Evolutionary conservation across 2,797 vertebrate genomes (phyloP).

Genomic region (Coluber constrictor): DNA sequence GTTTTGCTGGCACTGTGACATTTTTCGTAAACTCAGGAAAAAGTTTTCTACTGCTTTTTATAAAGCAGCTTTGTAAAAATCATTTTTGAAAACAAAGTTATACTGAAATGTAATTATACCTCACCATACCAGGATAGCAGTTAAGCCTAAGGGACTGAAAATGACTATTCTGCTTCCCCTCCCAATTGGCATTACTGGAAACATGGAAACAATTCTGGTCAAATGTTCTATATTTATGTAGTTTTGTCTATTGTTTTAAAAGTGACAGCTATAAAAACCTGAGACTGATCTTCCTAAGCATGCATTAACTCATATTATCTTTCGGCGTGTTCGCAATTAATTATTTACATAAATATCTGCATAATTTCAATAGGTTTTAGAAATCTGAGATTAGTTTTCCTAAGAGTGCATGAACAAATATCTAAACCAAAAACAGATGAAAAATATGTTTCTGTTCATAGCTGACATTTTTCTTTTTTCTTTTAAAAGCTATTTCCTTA

Average conservation of each 20-base stretch:
- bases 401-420: not conserved
- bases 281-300: not conserved
- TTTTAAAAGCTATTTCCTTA: not conserved
- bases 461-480: not conserved
- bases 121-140: not conserved
- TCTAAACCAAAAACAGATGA: not conserved
- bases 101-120: fast-evolving
- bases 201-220: not conserved
- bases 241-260: not conserved
- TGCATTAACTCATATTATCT: not conserved
- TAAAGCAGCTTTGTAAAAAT: not conserved
- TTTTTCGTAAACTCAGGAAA: not conserved
- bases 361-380: not conserved
- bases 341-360: not conserved
- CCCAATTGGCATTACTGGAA: not conserved
- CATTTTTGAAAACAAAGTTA: not conserved
- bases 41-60: not conserved
- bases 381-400: not conserved
- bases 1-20: not conserved
- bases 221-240: not conserved
- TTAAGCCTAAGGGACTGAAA: not conserved
- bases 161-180: not conserved
- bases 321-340: not conserved
- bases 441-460: not conserved
- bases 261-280: not conserved